These are phyloP conservation scores for Meloidogyne chitwoodi DNA, from an alignment of 1,140 invertebrate genomes.

Conservation along the genomic window DNA sequence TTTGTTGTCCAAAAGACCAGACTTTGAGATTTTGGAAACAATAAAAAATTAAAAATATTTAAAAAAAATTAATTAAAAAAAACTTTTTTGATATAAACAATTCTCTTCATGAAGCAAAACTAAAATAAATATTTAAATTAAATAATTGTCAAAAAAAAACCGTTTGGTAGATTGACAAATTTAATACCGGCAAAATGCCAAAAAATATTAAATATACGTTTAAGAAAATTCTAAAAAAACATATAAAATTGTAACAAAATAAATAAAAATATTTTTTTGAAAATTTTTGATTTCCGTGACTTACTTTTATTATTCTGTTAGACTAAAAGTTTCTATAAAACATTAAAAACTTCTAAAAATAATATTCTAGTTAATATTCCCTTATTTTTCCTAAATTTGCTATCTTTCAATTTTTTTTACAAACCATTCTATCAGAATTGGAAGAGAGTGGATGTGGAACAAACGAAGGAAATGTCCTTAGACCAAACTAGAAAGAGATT, in stretches of 20 bases:
- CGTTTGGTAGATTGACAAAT: constrained; percentile 57
- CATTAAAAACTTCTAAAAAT: no score
- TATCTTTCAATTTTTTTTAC: no score
- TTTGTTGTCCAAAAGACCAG: constrained; percentile 43
- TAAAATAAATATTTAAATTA: not conserved
- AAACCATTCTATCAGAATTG: constrained; percentile 44
- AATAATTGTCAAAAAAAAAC: constrained; percentile 26
- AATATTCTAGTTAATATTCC: no score
- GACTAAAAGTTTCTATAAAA: no score
- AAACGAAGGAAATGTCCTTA: constrained; percentile 52
- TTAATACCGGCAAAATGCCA: constrained; percentile 55
- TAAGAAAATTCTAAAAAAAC: constrained; percentile 29
- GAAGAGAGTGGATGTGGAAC: constrained; percentile 58
- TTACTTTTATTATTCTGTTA: no score
- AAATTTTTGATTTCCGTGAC: no score
- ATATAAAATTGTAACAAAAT: no score
- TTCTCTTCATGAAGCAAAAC: constrained; percentile 49
- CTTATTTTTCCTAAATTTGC: no score
- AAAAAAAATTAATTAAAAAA: not conserved
- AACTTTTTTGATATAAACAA: constrained; percentile 1
- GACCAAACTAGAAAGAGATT: constrained; percentile 32
- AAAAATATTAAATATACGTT: constrained; percentile 48
- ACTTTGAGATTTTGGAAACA: constrained; percentile 25
- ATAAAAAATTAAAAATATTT: not conserved
- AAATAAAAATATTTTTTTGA: no score